Evolutionary conservation across 2,797 vertebrate species (phyloP), one percentile per base, ranked within the genome.

Genomic region (Sphenopsis melanotis): DNA sequence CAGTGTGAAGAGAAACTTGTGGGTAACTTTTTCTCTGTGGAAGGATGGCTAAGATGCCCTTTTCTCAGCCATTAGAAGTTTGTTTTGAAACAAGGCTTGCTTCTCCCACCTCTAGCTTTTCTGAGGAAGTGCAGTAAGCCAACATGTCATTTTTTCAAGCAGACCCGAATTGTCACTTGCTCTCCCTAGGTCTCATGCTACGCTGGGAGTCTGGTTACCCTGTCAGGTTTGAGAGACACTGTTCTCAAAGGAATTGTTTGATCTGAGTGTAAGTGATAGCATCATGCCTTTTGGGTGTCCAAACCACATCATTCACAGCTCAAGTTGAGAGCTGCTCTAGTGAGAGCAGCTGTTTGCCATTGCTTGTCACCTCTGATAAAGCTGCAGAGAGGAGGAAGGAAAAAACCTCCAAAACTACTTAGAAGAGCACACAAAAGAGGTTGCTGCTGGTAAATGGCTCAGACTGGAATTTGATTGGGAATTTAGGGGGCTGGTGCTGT

Each of bases 341-440:
- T 2, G 0, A 83, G 32, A 68, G 53, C 69, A 89, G 39, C 61
- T 72, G 13, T 72, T 86, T 24, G 10, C 29, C 55, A 5, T 71
- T 3, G 3, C 36, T 39, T 46, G 39, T 66, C 24, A 23, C n/a
- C 32, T 78, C 70, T 76, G 47, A 63, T 70, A 65, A 80, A 86
- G 37, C 36, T 69, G 13, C 16, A 11, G 42, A 46, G 84, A 56
- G 44, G 39, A 61, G 1, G 6, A 81, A 79, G 46, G 17, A 63
- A 39, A 53, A 34, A 32, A 26, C 3, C 15, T 14, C 29, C 27
- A 32, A 39, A 49, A 49, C 13, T 0, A 0, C 18, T 49, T 47
- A 50, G 37, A 53, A 26, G 50, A 79, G 26, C 0, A 2, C 15
- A 11, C 2, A 6, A 15, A 7, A 23, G 36, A 56, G 15, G 30